Conservation (phyloP, 2,113 vertebrate species). For the Xiphias gladius region DNA sequence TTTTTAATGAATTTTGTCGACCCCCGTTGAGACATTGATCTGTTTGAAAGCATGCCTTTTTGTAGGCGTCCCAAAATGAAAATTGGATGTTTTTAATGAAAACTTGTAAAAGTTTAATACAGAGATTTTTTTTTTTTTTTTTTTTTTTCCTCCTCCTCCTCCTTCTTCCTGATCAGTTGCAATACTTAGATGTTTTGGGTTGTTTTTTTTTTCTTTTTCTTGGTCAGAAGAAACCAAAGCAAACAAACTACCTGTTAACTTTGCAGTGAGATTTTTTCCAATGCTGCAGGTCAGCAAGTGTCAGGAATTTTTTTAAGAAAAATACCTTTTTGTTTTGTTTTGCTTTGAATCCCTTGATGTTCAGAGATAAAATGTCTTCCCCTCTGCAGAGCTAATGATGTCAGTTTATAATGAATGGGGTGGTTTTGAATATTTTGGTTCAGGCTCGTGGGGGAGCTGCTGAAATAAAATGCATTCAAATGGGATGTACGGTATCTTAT, state of each 20-base stretch:
- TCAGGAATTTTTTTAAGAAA: constrained; percentile 34
- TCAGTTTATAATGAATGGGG: not conserved
- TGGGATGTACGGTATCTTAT: not conserved
- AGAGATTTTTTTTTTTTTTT: not conserved
- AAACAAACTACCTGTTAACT: constrained; percentile 67
- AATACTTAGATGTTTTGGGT: constrained; percentile 18
- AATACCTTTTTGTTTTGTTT: constrained; percentile 43
- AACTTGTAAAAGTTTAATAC: not conserved
- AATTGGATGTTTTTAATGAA: constrained; percentile 21
- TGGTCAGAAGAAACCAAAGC: constrained; percentile 62
- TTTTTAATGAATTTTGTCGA: constrained; percentile 24
- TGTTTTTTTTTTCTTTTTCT: constrained; percentile 3
- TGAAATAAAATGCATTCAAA: constrained; percentile 73
- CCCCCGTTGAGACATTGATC: not conserved
- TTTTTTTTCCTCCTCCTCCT: too few species aligned
- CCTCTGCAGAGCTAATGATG: constrained; percentile 25
- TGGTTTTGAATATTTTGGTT: constrained; percentile 49
- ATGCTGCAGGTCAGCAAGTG: constrained; percentile 80
- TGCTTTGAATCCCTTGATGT: constrained; percentile 32
- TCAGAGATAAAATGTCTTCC: constrained; percentile 17
- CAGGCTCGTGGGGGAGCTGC: constrained; percentile 55
- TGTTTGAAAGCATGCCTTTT: not conserved
- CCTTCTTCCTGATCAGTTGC: constrained; percentile 19
- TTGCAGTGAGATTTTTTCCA: constrained; percentile 61
- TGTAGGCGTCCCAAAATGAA: not conserved